phyloP scores from a whole-genome alignment of 2,113 vertebrate genomes.

The Ciconia stormi region DNA sequence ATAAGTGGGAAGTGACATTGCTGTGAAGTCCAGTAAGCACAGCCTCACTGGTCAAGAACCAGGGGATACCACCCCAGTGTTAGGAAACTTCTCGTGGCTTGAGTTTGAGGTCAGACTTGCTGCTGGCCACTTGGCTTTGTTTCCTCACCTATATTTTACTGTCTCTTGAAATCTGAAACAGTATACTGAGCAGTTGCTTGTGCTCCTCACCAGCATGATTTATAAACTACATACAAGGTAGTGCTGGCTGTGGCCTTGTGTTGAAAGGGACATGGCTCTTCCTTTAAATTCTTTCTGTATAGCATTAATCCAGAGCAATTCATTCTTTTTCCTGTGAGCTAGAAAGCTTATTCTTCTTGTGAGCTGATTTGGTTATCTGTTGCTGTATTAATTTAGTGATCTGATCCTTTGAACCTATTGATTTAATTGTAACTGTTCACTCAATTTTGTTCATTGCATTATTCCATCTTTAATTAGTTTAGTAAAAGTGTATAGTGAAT shows the following conservation, averaged over 20 bases:
- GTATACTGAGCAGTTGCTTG: neutral
- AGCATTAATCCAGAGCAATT: neutral
- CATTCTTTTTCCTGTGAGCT: neutral
- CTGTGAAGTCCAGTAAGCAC: neutral
- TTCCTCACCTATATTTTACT: neutral
- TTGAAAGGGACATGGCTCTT: neutral
- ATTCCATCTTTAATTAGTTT: constrained; percentile 16
- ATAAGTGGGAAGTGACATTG: neutral
- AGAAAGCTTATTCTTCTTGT: constrained; percentile 13
- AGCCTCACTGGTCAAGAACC: neutral
- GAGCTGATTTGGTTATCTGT: constrained; percentile 4
- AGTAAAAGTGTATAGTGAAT: neutral
- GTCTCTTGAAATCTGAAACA: neutral
- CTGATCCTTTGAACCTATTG: constrained; percentile 1
- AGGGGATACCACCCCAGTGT: neutral
- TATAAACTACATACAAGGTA: neutral
- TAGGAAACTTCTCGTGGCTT: neutral
- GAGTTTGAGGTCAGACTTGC: neutral
- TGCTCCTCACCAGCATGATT: neutral
- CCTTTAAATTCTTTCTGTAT: neutral
- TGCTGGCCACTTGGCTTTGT: neutral
- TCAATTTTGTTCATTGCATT: neutral
- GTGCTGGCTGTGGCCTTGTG: neutral
- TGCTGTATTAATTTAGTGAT: constrained; percentile 25
- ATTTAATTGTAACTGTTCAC: constrained; percentile 23